Evolutionary conservation across 2,888 invertebrate genomes (phyloP), one percentile per base, ranked within the genome.

Genomic region (Drosophila borborema): DNA sequence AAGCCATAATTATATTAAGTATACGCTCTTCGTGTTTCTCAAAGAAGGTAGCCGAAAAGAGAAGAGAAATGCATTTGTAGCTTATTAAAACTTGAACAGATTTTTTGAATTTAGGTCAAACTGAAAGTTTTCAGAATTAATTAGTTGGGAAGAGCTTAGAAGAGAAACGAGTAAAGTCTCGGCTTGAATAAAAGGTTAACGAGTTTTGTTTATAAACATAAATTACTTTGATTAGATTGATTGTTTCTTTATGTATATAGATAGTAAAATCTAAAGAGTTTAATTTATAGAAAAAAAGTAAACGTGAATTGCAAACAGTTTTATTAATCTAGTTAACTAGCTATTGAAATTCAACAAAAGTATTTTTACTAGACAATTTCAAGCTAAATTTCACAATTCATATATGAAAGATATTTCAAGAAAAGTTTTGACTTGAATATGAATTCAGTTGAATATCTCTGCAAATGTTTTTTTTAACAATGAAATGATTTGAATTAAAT

Each of bases 21-120:
- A 53, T 12, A 46, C 31, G 65, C 34, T 40, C 12, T 18, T 34
- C 9, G 16, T 16, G 41, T 41, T 41, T 8, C 14, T 41, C 23
- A 23, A 12, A 23, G 23, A 46, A 23, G 12, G 46, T 7, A 41
- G 31, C 16, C 38, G 20, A 51, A 18, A 10, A n/a, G 20, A 28
- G 14, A 49, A 51, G 3, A 12, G 23, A 2, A 49, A 8, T 12
- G 31, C 18, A 43, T 38, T 67, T 41, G 23, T 14, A 45, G 23
- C 12, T 34, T 54, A 34, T 34, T 65, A n/a, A 23, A 54, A 40
- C 5, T 0, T 18, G 0, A 46, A 54, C 8, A 14, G 40, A 40
- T 48, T 40, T 3, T 10, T 7, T 0, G 38, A 56, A 51, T 55
- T n/a, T 14, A 18, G 72, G 43, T 56, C 72, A 70, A 34, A 23